Evolutionary conservation across 2,888 invertebrate genomes (phyloP), one percentile per base, ranked within the genome.

Genomic region (Glaucopsyche alexis): DNA sequence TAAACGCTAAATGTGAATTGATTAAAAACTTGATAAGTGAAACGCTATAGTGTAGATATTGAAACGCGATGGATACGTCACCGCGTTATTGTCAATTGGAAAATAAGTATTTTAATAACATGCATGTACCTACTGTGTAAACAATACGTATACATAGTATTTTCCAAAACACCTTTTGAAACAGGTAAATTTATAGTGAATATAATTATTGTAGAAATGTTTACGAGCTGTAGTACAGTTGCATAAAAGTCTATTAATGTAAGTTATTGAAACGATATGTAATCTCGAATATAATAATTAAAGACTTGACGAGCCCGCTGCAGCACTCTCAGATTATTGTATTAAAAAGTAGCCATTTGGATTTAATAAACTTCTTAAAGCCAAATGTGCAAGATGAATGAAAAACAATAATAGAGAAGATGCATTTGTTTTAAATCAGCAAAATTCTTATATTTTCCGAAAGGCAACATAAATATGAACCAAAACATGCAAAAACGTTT

Each of bases 261-360:
- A 67, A 47, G 9, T 67, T 67, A 47, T 69, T 69, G 8, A 69
- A 69, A 29, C 14, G 47, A 19, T 69, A 49, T n/a, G 13, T 69
- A 69, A 69, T 69, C 69, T 69, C 69, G 69, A 69, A 69, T 49
- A 45, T 19, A 69, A 13, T 47, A 19, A n/a, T n/a, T n/a, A 29
- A 29, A 29, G 4, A 29, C 29, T 29, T 29, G 29, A 29, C 29
- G 29, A 29, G 2, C 2, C 29, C 29, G 29, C 29, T 29, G 29
- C 29, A 29, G 29, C 29, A 4, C 29, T 29, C 29, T 29, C 29
- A 29, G 29, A 60, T 29, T 60, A 16, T 19, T 11, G 55, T 19
- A 16, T 19, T 5, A 16, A 16, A 52, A 52, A 8, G n/a, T 16
- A 52, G n/a, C n/a, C 8, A 52, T n/a, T 52, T 52, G 52, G 52